Conservation (phyloP, 2,113 vertebrate species). For the Cynoglossus semilaevis region DNA sequence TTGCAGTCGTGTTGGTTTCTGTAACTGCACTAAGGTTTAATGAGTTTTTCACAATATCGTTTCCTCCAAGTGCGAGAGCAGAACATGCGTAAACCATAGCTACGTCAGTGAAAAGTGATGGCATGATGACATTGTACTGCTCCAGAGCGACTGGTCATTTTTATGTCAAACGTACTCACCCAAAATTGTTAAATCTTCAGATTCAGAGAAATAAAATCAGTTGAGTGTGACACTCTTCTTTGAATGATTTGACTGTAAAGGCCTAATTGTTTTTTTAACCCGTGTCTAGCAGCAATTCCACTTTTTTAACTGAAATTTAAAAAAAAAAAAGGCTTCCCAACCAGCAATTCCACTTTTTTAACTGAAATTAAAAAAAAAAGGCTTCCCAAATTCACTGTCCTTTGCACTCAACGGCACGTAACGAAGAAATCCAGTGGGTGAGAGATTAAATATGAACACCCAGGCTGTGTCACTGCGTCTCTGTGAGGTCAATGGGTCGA, state of each 20-base stretch:
- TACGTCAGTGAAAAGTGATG: slow-evolving; percentile 34
- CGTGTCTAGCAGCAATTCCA: not conserved
- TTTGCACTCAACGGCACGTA: no score
- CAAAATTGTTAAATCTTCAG: slow-evolving; percentile 55
- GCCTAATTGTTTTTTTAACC: slow-evolving; percentile 8
- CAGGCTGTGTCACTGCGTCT: slow-evolving; percentile 50
- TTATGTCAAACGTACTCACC: slow-evolving; percentile 17
- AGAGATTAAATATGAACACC: slow-evolving; percentile 25
- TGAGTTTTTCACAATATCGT: slow-evolving; percentile 16
- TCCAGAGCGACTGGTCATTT: slow-evolving; percentile 25
- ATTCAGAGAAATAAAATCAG: slow-evolving; percentile 62
- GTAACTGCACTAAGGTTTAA: slow-evolving; percentile 43
- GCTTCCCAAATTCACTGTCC: no score
- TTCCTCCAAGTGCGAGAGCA: not conserved
- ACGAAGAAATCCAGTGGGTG: slow-evolving; percentile 9
- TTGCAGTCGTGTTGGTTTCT: slow-evolving; percentile 49
- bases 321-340: no score
- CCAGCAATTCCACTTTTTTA: no score
- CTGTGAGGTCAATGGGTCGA: slow-evolving; percentile 52
- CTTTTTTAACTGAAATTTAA: no score
- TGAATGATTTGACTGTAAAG: slow-evolving; percentile 21
- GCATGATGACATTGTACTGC: slow-evolving; percentile 52
- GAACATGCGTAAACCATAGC: slow-evolving; percentile 12
- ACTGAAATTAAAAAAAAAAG: no score
- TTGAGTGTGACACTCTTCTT: slow-evolving; percentile 6